phyloP scores from a whole-genome alignment of 2,797 vertebrate species.

The Lepilemur ruficaudatus region DNA sequence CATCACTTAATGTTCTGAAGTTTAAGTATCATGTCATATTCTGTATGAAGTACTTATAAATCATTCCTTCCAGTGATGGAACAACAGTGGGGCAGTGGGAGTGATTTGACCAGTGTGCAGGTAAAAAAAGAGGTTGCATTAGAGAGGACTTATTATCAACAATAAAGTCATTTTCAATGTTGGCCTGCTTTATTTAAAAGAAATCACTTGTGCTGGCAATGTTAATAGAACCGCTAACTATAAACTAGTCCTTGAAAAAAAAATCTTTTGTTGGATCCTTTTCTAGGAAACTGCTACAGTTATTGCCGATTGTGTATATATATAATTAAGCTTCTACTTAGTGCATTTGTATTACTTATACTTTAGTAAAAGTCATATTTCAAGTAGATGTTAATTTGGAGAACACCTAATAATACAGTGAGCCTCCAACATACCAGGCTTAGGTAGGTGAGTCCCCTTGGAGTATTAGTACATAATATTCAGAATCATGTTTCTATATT shows the following conservation, averaged over 20 bases:
- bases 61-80: background rate
- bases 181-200: background rate
- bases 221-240: background rate
- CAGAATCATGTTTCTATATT: background rate
- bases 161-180: background rate
- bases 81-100: background rate
- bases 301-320: background rate
- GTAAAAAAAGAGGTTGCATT: fast-evolving
- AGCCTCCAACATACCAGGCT: background rate
- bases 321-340: background rate
- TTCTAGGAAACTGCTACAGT: background rate
- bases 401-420: background rate
- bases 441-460: too few species aligned
- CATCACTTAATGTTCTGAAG: background rate
- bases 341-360: background rate
- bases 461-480: background rate
- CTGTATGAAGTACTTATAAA: background rate
- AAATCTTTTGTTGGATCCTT: background rate
- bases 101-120: background rate
- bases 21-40: too few species aligned
- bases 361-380: background rate
- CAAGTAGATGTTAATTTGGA: background rate
- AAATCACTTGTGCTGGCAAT: background rate
- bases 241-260: background rate
- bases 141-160: background rate